Evolutionary conservation across 2,888 invertebrate genomes (phyloP).

Genomic region (Drepana falcataria): DNA sequence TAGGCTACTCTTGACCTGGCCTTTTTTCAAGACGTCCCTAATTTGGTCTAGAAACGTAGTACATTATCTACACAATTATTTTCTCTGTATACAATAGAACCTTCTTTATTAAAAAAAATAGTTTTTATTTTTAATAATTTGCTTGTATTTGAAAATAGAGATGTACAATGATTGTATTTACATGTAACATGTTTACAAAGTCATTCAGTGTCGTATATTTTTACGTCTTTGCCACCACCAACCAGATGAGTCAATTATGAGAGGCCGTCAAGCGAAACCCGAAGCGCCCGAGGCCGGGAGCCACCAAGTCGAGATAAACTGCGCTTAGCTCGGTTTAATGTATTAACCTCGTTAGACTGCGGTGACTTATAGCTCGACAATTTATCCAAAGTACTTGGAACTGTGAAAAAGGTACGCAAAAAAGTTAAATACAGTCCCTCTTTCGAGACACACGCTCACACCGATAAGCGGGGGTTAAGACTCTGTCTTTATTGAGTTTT

Average conservation of each 20-base stretch:
- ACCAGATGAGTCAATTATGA: background rate
- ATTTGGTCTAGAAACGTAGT: too few relatives aligned
- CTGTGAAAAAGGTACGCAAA: constrained; percentile 55
- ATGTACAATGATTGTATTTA: too few relatives aligned
- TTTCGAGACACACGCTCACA: constrained; percentile 21
- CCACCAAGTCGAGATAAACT: constrained; percentile 39
- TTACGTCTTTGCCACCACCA: constrained; percentile 10
- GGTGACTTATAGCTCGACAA: constrained; percentile 64
- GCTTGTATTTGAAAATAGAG: too few relatives aligned
- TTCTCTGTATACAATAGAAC: too few relatives aligned
- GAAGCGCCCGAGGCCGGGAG: constrained; percentile 25
- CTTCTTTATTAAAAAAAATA: too few relatives aligned
- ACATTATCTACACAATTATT: too few relatives aligned
- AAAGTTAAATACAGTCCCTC: constrained; percentile 64
- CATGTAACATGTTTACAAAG: too few relatives aligned
- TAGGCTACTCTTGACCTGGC: too few relatives aligned
- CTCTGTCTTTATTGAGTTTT: constrained; percentile 1
- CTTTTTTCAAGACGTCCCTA: too few relatives aligned
- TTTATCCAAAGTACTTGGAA: constrained; percentile 52
- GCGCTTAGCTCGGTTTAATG: constrained; percentile 64
- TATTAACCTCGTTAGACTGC: constrained; percentile 62
- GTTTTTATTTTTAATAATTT: too few relatives aligned
- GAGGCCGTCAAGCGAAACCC: constrained; percentile 28
- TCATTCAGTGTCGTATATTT: too few relatives aligned
- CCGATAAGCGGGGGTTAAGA: background rate